Evolutionary conservation across 35 echinoderm and acorn worm species (phyloP), one percentile per base, ranked within the genome.

Genomic region (Ophioderma brevispina): DNA sequence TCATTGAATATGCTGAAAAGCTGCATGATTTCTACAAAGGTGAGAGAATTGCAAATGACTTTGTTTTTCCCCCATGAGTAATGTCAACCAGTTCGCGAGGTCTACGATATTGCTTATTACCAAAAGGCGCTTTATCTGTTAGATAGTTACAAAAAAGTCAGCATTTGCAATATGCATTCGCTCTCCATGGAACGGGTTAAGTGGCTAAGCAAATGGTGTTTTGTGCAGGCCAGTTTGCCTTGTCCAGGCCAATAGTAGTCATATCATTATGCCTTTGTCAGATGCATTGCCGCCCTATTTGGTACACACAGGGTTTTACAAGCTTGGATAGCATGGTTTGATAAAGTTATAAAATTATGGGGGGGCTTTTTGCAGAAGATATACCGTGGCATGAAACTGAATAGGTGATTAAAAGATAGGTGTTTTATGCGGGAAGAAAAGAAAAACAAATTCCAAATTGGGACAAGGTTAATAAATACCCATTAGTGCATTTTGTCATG

Each of bases 271-370:
- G 59, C 41, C 17, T 46, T 46, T 46, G 41, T 46, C 41, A 15
- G 1, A 70, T 3, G 3, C 23, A 18, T 70, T 70, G 23, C 59
- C 59, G 59, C 59, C 59, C 10, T 70, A 70, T 70, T 70, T 70
- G 59, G n/a, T 25, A 8, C 28, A 30, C 28, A 30, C 10, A 25
- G 59, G 59, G 23, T 70, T 30, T 18, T 70, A 15, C 10, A 8
- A 70, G 15, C 59, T 70, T 70, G 59, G n/a, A 70, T 70, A 70
- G 59, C 59, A 70, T 70, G 59, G n/a, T 70, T 70, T 70, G 59
- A 70, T 70, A 70, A 70, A 70, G 59, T 70, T 70, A 30, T 70
- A 70, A 70, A 70, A 15, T 70, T 15, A 8, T 70, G n/a, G 3
- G 1, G 59, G 59, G 59, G 15, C 59, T 70, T 30, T 70, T 70